Evolutionary conservation across 1,140 invertebrate genomes (phyloP).

Genomic region (Trachymyrmex cornetzi): DNA sequence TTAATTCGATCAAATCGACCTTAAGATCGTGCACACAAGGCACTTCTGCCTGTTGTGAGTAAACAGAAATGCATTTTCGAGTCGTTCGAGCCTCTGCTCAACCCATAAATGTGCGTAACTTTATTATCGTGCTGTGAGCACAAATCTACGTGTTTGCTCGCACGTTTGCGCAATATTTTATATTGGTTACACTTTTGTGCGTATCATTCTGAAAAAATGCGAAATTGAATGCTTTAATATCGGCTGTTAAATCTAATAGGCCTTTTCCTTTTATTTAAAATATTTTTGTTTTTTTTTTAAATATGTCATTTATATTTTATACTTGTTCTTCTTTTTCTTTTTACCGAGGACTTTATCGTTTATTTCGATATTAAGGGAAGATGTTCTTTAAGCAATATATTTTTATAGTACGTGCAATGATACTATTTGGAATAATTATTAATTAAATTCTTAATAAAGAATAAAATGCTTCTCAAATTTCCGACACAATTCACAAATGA

Average conservation of each 20-base stretch:
- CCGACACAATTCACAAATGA: not conserved
- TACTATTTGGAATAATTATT: not conserved
- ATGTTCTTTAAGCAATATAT: too few relatives aligned
- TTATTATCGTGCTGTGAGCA: constrained; percentile 12
- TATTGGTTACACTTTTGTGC: not conserved
- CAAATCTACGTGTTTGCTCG: not conserved
- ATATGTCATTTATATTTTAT: constrained; percentile 12
- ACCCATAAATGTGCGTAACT: constrained; percentile 29
- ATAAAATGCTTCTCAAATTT: not conserved
- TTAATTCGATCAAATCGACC: constrained; percentile 52
- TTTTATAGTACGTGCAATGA: not conserved
- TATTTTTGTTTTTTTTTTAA: not conserved
- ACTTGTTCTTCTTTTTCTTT: not conserved
- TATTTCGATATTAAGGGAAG: too few relatives aligned
- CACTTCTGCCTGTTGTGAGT: constrained; percentile 8
- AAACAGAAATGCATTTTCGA: constrained; percentile 49
- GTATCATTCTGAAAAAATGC: not conserved
- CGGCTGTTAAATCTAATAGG: not conserved
- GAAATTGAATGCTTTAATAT: not conserved
- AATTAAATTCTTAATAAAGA: not conserved
- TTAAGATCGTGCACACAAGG: constrained; percentile 2
- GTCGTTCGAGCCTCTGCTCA: not conserved
- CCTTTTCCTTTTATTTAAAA: not conserved
- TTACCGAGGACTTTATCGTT: not conserved
- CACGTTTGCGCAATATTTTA: constrained; percentile 6